A percentile compares a stretch with the other conserved stretches of the same genome.
Conservation (phyloP, 2,888 invertebrate genomes). For the Helicoverpa assulta region DNA sequence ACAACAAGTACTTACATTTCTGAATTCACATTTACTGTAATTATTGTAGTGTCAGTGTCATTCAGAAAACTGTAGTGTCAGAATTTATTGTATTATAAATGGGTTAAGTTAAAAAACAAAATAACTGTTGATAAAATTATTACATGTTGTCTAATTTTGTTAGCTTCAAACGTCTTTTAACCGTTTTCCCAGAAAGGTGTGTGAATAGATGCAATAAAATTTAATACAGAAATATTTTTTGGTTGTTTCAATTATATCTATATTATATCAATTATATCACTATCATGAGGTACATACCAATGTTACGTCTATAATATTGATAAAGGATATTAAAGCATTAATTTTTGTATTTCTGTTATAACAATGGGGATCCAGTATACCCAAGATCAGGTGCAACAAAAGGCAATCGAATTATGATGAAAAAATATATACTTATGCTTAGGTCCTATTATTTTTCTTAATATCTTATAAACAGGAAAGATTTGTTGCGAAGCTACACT, state of each 20-base stretch:
- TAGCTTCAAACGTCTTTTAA: conserved; percentile 82
- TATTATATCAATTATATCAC: too few relatives aligned
- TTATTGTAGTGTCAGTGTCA: conserved; percentile 46
- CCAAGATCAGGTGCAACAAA: too few relatives aligned
- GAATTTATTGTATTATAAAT: conserved; percentile 46
- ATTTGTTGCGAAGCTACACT: not conserved
- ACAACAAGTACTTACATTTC: conserved; percentile 38
- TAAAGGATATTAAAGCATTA: too few relatives aligned
- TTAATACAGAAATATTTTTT: conserved; percentile 87
- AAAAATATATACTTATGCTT: too few relatives aligned
- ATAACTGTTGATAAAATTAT: conserved; percentile 59
- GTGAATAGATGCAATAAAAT: conserved; percentile 91
- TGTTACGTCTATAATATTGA: not conserved
- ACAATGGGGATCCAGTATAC: too few relatives aligned
- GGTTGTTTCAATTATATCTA: conserved; percentile 63
- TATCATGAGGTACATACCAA: not conserved
- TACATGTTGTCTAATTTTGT: conserved; percentile 70
- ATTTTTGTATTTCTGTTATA: too few relatives aligned
- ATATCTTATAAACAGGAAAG: too few relatives aligned
- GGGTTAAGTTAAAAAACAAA: conserved; percentile 55
- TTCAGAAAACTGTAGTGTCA: conserved; percentile 43
- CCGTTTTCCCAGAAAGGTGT: conserved; percentile 88
- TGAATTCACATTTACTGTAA: conserved; percentile 42
- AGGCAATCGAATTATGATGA: too few relatives aligned
- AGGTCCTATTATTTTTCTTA: too few relatives aligned